Conservation (phyloP, 2,797 vertebrate species). For the Taeniopygia guttata region DNA sequence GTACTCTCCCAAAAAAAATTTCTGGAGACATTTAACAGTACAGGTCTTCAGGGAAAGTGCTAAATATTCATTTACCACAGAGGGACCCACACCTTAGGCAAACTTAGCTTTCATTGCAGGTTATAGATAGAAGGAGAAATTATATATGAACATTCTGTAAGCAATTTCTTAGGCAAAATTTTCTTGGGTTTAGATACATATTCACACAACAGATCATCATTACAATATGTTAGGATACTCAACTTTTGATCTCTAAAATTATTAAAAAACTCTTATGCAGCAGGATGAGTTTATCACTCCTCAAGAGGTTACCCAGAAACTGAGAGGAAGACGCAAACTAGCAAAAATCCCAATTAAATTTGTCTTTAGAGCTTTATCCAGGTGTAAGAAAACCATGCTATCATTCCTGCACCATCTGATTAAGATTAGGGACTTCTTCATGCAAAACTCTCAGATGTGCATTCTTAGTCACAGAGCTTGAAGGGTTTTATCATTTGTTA, state of each 20-base stretch:
- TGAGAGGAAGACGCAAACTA: background rate
- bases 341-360: background rate
- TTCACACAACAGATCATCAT: background rate
- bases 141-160: background rate
- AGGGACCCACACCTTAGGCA: background rate
- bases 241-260: background rate
- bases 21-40: background rate
- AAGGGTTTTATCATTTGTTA: background rate
- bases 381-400: background rate
- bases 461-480: background rate
- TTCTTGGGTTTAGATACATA: background rate
- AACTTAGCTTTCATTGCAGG: background rate
- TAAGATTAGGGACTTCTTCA: background rate
- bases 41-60: background rate
- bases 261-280: background rate
- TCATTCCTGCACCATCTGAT: background rate
- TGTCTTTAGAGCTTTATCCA: background rate
- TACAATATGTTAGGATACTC: background rate
- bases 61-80: background rate
- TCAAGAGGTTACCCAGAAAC: background rate
- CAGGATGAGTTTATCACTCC: background rate
- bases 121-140: background rate
- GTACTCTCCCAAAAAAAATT: background rate
- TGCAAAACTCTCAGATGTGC: background rate
- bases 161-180: background rate